These are phyloP conservation scores for Rhysida immarginata DNA, from an alignment of 1,140 invertebrate genomes.

Conservation along the genomic window DNA sequence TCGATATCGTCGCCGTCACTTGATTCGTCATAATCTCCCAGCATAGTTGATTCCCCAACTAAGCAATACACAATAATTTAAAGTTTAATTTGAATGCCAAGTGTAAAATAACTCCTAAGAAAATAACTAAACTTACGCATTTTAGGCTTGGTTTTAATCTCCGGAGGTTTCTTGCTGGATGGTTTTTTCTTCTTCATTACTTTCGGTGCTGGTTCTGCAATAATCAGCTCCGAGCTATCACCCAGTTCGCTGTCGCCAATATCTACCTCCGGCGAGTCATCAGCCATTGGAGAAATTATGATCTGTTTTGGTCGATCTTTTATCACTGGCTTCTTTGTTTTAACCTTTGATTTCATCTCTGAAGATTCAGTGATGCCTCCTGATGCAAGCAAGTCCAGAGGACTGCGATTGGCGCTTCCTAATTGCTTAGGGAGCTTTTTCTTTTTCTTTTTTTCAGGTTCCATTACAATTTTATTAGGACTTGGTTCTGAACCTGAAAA, in stretches of 20 bases:
- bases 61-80: too few relatives aligned
- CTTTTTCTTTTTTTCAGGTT: slow-evolving; percentile 25
- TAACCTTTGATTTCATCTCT: not conserved
- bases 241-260: slow-evolving; percentile 5
- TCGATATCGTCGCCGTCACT: too few relatives aligned
- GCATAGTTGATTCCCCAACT: too few relatives aligned
- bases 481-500: not conserved
- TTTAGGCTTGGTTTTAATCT: not conserved
- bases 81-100: too few relatives aligned
- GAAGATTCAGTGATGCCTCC: not conserved
- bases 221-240: slow-evolving; percentile 4
- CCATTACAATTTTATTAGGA: slow-evolving; percentile 24
- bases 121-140: not conserved
- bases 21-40: too few relatives aligned
- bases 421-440: slow-evolving; percentile 19
- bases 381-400: slow-evolving; percentile 1
- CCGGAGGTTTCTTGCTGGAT: not conserved
- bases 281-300: not conserved
- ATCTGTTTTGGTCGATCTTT: not conserved
- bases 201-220: slow-evolving; percentile 5
- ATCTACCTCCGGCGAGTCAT: not conserved
- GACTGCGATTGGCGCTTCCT: not conserved
- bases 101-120: too few relatives aligned
- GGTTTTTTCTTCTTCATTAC: slow-evolving; percentile 1
- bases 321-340: not conserved